Evolutionary conservation across 1,140 invertebrate species (phyloP).

Genomic region (Lordiphosa clarofinis): DNA sequence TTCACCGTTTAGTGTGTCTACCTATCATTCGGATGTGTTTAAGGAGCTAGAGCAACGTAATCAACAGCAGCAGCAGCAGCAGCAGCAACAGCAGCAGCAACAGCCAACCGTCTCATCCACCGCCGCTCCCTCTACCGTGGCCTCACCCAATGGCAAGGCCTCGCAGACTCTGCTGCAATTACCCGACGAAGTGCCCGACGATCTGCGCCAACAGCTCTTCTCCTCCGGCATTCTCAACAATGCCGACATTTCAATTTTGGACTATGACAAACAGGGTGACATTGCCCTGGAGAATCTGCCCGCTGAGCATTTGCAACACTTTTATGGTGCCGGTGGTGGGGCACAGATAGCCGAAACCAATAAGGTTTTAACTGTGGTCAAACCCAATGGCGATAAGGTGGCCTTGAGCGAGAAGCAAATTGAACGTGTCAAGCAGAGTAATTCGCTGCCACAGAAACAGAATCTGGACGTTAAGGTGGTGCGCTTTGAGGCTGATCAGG

Average conservation of each 20-base stretch:
- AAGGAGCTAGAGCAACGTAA: constrained; percentile 71
- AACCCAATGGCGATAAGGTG: constrained; percentile 82
- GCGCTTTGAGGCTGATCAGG: constrained; percentile 87
- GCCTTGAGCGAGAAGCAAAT: constrained; percentile 80
- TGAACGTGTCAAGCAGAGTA: constrained; percentile 80
- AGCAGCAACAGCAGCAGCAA: constrained; percentile 24
- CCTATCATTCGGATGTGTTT: constrained; percentile 73
- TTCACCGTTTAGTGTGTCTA: constrained; percentile 71
- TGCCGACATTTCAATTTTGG: constrained; percentile 91
- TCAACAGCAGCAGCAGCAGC: constrained; percentile 25
- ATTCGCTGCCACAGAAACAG: constrained; percentile 80
- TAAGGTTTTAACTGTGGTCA: constrained; percentile 83
- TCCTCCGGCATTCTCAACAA: constrained; percentile 91
- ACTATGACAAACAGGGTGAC: constrained; percentile 93
- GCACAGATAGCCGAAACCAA: constrained; percentile 86
- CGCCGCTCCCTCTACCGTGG: constrained; percentile 5
- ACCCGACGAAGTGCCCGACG: constrained; percentile 92
- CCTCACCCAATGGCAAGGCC: constrained; percentile 76
- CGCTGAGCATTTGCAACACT: constrained; percentile 91
- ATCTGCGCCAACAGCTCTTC: constrained; percentile 89
- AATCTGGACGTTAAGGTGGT: constrained; percentile 92
- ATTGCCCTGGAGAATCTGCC: constrained; percentile 90
- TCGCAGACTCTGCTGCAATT: constrained; percentile 82
- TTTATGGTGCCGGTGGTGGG: constrained; percentile 88
- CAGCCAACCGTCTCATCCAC: constrained; percentile 9